Conservation (phyloP, 2,888 invertebrate species). For the Cabera pusaria region DNA sequence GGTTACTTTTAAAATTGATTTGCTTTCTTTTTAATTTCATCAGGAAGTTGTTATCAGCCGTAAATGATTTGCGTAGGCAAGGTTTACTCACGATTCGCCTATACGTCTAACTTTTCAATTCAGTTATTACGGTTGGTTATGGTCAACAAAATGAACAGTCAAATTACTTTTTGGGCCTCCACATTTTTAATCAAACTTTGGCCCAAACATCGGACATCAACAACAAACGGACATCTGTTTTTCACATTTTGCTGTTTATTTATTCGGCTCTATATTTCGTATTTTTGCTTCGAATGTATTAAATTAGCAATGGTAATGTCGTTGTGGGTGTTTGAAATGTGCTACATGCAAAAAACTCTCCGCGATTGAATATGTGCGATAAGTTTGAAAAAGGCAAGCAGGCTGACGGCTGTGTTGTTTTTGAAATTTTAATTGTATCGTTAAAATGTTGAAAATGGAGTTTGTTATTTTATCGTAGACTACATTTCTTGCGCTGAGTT, state of each 20-base stretch:
- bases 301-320: slow-evolving; percentile 34
- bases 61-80: too few species aligned
- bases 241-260: slow-evolving; percentile 14
- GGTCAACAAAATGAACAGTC: too few species aligned
- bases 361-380: slow-evolving; percentile 26
- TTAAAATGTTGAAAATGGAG: too few species aligned
- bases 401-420: slow-evolving; percentile 33
- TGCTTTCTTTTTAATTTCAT: too few species aligned
- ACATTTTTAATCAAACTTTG: background rate
- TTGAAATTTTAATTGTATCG: slow-evolving; percentile 29
- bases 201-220: background rate
- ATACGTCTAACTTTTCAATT: too few species aligned
- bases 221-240: slow-evolving; percentile 4
- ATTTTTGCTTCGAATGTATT: slow-evolving; percentile 14
- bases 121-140: too few species aligned
- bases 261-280: slow-evolving; percentile 17
- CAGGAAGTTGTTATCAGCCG: too few species aligned
- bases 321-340: slow-evolving; percentile 33
- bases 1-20: too few species aligned
- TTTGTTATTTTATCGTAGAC: too few species aligned
- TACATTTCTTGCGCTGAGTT: too few species aligned
- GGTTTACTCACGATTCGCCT: too few species aligned
- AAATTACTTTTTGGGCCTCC: too few species aligned
- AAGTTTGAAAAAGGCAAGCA: slow-evolving; percentile 35
- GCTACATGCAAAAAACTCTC: slow-evolving; percentile 34